phyloP scores from a whole-genome alignment of 2,888 invertebrate species.

The Parascotia fuliginaria region DNA sequence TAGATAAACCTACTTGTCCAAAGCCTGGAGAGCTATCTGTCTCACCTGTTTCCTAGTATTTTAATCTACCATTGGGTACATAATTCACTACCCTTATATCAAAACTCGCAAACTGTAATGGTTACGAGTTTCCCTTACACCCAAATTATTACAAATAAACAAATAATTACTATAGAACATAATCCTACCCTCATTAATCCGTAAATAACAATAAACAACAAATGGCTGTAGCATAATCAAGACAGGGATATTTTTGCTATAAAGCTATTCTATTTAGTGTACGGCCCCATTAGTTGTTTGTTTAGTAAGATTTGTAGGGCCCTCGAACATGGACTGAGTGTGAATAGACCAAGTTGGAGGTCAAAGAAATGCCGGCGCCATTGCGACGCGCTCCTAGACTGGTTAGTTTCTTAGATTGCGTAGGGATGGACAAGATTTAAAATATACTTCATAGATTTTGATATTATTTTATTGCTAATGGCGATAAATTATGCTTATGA shows the following conservation, averaged over 20 bases:
- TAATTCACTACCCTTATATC: too few relatives aligned
- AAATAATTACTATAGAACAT: slow-evolving; percentile 4
- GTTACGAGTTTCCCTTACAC: too few relatives aligned
- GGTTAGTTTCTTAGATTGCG: slow-evolving; percentile 1
- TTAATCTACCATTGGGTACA: too few relatives aligned
- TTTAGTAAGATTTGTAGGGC: slow-evolving; percentile 52
- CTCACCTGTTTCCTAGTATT: too few relatives aligned
- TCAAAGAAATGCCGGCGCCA: slow-evolving; percentile 45
- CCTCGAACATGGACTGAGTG: slow-evolving; percentile 14
- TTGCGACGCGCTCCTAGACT: slow-evolving; percentile 23
- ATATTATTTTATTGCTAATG: too few relatives aligned
- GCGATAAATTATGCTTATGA: too few relatives aligned
- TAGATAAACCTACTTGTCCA: too few relatives aligned
- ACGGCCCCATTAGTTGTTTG: slow-evolving; percentile 45
- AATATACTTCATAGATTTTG: too few relatives aligned
- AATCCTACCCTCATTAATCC: slow-evolving; percentile 9
- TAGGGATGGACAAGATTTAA: slow-evolving; percentile 16
- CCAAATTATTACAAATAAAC: too few relatives aligned
- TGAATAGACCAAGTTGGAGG: slow-evolving; percentile 30
- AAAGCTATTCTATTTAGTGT: slow-evolving; percentile 35
- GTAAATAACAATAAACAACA: slow-evolving; percentile 13
- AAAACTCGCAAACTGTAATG: too few relatives aligned
- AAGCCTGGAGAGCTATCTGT: too few relatives aligned
- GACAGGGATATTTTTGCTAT: slow-evolving; percentile 29
- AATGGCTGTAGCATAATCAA: slow-evolving; percentile 31